A percentile compares a stretch with the other conserved stretches of the same genome.
These are phyloP conservation scores for Papilio protenor DNA, from an alignment of 2,888 invertebrate genomes.

Conservation along the genomic window DNA sequence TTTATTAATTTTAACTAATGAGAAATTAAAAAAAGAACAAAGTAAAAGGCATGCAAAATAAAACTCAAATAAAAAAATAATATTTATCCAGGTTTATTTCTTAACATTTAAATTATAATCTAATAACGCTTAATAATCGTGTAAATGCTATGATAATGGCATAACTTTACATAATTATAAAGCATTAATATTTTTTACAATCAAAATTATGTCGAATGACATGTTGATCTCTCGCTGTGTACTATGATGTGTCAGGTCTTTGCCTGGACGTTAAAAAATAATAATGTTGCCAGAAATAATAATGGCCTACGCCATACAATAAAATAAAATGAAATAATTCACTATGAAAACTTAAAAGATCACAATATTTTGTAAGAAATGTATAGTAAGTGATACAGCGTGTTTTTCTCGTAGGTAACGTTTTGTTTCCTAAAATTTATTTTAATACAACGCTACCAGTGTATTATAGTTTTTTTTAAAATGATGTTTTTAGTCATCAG, in stretches of 20 bases:
- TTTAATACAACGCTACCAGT: not conserved
- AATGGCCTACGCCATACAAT: not conserved
- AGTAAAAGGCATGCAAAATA: constrained; percentile 62
- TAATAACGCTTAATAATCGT: constrained; percentile 58
- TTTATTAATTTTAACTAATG: not conserved
- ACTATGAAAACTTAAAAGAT: not conserved
- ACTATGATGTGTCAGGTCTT: constrained; percentile 52
- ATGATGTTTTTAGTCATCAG: not conserved
- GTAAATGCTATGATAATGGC: constrained; percentile 27
- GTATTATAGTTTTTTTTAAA: not conserved
- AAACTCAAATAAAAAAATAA: constrained; percentile 77
- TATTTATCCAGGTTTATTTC: constrained; percentile 83
- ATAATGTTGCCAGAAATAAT: constrained; percentile 44
- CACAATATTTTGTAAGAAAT: not conserved
- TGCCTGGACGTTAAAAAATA: constrained; percentile 18
- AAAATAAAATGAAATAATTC: not conserved
- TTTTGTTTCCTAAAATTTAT: not conserved
- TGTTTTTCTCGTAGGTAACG: not conserved
- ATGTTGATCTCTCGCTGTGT: constrained; percentile 72
- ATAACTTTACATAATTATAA: constrained; percentile 72
- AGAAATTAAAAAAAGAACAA: constrained; percentile 46
- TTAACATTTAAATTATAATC: constrained; percentile 80
- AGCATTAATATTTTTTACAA: constrained; percentile 82
- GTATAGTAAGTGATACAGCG: not conserved
- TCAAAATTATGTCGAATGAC: constrained; percentile 66